Base-by-base conservation (phyloP, 2,888 invertebrate genomes). In the Morpho achilles region DNA sequence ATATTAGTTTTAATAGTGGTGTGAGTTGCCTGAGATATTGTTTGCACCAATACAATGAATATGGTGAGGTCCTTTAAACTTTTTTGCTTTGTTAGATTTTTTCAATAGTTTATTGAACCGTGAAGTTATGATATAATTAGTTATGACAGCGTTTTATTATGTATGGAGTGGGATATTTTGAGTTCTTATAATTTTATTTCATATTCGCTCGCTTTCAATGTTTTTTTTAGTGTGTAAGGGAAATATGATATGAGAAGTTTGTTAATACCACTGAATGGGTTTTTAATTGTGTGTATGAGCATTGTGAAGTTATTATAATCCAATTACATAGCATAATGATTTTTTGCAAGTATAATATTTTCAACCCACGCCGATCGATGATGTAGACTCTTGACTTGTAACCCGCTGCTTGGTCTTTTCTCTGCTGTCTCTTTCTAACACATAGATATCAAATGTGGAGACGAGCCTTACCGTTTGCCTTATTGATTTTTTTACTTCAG, bases 91-190 rank as follows among this genome's bases (percentile, higher is more conserved):
- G 71, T 78, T 74, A 74, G 32, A 69, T 74, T 76, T 80, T 78
- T 78, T 76, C 74, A 75, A 76, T 76, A 32, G 75, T 67, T 78
- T 76, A 87, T 84, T 90, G 82, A 85, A 77, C 78, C 69, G 60
- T 87, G 76, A 79, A 86, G 82, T 87, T 91, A 90, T 91, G 91
- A 90, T 89, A 79, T 89, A 81, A 91, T 89, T 77, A 82, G 84
- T 88, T 90, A 78, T 87, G 91, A 87, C 91, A 90, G 79, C 80
- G 71, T 80, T 77, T 76, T 79, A 82, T 82, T 82, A 77, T 80
- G 64, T 64, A 60, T 69, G 58, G 56, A 68, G 64, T 40, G 50
- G 63, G 47, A 66, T 67, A 61, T 59, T 64, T 60, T 60, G 58
- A 64, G 47, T 32, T 48, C 10, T 46, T 40, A 45, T 52, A 47